Evolutionary conservation across 2,113 vertebrate species (phyloP).

Genomic region (Miniopterus natalensis): DNA sequence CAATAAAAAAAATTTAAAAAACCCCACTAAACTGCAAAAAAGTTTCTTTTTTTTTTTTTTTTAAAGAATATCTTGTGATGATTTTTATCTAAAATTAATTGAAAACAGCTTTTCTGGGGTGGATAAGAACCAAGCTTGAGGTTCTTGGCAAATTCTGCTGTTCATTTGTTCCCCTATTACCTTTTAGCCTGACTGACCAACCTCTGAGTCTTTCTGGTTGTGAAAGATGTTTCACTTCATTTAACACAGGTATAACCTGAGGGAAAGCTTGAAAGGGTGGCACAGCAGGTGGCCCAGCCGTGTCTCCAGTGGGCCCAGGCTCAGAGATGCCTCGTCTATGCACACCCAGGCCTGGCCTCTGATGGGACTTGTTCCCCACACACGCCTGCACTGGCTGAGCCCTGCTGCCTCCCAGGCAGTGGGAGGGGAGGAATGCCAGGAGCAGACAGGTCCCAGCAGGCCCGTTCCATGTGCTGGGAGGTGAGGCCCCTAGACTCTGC

Average conservation of each 20-base stretch:
- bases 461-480: neutral
- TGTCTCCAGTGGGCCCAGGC: neutral
- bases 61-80: neutral
- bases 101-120: neutral
- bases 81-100: neutral
- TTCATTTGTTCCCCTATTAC: neutral
- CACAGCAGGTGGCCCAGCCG: neutral
- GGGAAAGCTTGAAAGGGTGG: neutral
- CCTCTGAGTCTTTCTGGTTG: neutral
- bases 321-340: neutral
- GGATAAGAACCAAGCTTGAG: neutral
- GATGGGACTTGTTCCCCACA: neutral
- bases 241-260: too few species aligned
- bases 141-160: neutral
- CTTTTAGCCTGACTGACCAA: neutral
- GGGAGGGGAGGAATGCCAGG: neutral
- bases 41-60: neutral
- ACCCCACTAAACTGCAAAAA: neutral
- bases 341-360: neutral
- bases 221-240: neutral
- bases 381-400: neutral
- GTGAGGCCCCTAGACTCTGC: neutral
- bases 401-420: neutral
- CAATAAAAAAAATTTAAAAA: neutral
- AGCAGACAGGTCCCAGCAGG: neutral